Conservation (phyloP, 1,140 invertebrate species). For the Trypoxylus dichotomus region DNA sequence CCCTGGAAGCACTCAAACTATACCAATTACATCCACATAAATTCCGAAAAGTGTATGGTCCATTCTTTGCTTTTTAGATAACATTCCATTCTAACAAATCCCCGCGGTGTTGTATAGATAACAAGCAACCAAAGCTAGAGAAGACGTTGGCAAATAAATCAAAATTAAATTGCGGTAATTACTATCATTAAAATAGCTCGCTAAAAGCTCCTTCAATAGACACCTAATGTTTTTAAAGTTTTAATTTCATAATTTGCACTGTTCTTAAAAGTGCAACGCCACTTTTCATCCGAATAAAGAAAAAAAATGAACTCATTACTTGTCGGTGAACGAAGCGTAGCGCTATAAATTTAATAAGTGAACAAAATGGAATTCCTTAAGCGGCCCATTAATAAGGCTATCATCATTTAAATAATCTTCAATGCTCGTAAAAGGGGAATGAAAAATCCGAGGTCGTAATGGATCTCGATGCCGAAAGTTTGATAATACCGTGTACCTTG, state of each 20-base stretch:
- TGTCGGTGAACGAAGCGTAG: background rate
- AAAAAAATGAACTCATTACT: slow-evolving; percentile 4
- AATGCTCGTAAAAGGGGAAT: background rate
- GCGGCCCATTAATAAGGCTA: slow-evolving; percentile 11
- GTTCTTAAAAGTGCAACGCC: background rate
- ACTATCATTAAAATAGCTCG: background rate
- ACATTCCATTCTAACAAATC: too few relatives aligned
- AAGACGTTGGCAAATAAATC: background rate
- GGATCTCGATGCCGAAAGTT: background rate
- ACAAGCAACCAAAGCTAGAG: too few relatives aligned
- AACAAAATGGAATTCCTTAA: slow-evolving; percentile 8
- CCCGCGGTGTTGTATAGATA: too few relatives aligned
- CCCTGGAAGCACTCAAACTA: too few relatives aligned
- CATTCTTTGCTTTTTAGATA: too few relatives aligned
- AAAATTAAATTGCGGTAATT: background rate
- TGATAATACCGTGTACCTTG: background rate
- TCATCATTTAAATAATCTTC: slow-evolving; percentile 10
- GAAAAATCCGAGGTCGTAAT: slow-evolving; percentile 2
- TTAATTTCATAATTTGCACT: background rate
- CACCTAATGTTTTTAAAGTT: background rate
- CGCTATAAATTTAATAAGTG: slow-evolving; percentile 8
- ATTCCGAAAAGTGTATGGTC: too few relatives aligned
- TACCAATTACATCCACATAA: too few relatives aligned
- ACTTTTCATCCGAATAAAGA: background rate
- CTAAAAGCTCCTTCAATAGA: background rate